Conservation (phyloP, 2,113 vertebrate genomes). For the Cinclus mexicanus region DNA sequence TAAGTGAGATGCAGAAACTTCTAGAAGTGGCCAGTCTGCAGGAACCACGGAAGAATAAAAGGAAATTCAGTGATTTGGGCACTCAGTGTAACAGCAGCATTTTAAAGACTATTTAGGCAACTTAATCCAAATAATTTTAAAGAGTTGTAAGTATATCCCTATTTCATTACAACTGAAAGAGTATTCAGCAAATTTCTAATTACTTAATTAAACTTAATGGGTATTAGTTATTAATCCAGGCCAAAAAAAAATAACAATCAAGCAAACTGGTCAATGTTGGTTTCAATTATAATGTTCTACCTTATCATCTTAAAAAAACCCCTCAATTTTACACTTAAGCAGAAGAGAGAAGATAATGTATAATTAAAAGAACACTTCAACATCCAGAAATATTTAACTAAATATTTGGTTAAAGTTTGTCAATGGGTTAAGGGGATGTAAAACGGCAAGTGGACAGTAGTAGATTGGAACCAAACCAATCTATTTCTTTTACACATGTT, state of each 20-base stretch:
- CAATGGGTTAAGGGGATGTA: background rate
- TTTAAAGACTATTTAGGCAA: background rate
- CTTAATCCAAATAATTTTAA: background rate
- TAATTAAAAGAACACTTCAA: background rate
- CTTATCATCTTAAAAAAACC: background rate
- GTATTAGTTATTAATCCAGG: background rate
- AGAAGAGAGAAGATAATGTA: background rate
- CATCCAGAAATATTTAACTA: background rate
- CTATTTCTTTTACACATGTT: background rate
- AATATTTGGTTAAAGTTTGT: background rate
- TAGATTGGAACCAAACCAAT: accelerated
- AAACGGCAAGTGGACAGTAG: background rate
- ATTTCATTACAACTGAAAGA: background rate
- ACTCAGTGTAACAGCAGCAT: background rate
- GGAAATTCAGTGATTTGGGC: background rate
- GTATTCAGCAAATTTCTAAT: background rate
- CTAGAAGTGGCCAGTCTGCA: background rate
- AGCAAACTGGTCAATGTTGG: background rate
- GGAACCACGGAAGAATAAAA: background rate
- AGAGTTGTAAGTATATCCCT: background rate
- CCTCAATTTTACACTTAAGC: background rate
- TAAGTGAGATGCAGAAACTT: background rate
- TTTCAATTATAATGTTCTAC: background rate
- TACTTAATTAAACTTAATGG: background rate
- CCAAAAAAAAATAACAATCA: background rate